Evolutionary conservation across 37 sponge, comb jelly and placozoan genomes (phyloP), one percentile per base, ranked within the genome.

Genomic region (Mnemiopsis leidyi): DNA sequence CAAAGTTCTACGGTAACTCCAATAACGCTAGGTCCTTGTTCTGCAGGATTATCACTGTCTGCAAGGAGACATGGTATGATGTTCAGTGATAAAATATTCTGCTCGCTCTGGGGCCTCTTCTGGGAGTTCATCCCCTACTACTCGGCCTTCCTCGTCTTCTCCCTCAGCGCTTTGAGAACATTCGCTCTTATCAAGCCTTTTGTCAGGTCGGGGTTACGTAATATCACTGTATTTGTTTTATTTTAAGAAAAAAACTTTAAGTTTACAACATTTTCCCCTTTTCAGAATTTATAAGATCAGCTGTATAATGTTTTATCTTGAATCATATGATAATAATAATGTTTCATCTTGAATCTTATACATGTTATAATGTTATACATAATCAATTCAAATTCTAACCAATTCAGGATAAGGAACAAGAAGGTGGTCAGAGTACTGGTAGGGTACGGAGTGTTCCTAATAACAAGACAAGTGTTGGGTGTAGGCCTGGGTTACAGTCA

Each of bases 61-160:
- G 34, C 26, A 0, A 13, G 18, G 1, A 26, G 79, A 32, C 36
- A 32, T 21, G 35, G 36, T 77, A 26, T 23, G 7, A 32, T 85
- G 36, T 85, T 85, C 29, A 3, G 28, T n/a, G 23, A 40, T 29
- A 13, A 28, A 39, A n/a, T 33, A 0, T n/a, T 39, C 48, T 85
- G 90, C 61, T 33, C 90, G 0, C 21, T 85, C 23, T 85, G 90
- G 90, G 90, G 90, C n/a, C 0, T 39, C 7, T 20, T 40, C 28
- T 85, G 90, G 90, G 90, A 85, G 61, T 40, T 85, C 26, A 85
- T 85, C 61, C 90, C 90, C 3, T 85, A 85, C 90, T 85, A 85
- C 61, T 39, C 90, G 0, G 61, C 36, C 29, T 85, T 85, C 48
- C 90, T 85, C 7, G 90, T 85, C 25, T 85, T 85, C 90, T 38